Percentiles rank a stretch among this genome's conserved stretches.
Evolutionary conservation across 2,797 vertebrate genomes (phyloP).

Genomic region (Erithacus rubecula): DNA sequence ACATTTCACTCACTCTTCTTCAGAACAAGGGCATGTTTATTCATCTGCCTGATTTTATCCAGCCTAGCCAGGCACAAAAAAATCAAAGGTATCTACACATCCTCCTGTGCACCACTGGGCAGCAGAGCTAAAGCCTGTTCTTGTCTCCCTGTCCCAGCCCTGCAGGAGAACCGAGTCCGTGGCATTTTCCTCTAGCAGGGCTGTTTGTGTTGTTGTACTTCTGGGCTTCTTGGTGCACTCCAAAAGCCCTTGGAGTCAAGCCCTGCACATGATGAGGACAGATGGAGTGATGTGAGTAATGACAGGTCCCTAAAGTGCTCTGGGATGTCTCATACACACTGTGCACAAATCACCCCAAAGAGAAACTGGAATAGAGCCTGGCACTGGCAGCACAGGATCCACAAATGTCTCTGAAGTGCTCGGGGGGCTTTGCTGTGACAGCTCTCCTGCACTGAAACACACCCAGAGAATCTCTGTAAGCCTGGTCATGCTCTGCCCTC

Average conservation of each 20-base stretch:
- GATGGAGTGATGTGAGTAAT: background rate
- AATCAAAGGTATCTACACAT: background rate
- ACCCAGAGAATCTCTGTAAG: fast-evolving
- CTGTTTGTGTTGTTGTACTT: background rate
- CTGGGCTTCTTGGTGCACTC: background rate
- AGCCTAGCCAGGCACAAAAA: fast-evolving
- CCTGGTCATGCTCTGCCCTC: background rate
- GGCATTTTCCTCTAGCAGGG: background rate
- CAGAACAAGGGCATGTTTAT: background rate
- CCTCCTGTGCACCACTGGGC: background rate
- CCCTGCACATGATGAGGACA: background rate
- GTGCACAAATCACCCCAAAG: background rate
- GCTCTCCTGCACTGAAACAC: background rate
- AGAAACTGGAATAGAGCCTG: background rate
- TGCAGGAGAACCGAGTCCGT: background rate
- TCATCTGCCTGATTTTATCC: background rate
- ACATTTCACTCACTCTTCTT: background rate
- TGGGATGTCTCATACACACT: fast-evolving
- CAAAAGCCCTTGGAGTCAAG: background rate
- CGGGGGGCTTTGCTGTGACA: background rate
- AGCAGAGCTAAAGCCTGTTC: background rate
- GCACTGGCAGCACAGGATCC: background rate
- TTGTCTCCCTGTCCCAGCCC: background rate
- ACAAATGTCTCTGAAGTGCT: background rate
- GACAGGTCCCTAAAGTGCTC: background rate